phyloP scores from a whole-genome alignment of 1,140 invertebrate species.

The Eciton burchellii region DNA sequence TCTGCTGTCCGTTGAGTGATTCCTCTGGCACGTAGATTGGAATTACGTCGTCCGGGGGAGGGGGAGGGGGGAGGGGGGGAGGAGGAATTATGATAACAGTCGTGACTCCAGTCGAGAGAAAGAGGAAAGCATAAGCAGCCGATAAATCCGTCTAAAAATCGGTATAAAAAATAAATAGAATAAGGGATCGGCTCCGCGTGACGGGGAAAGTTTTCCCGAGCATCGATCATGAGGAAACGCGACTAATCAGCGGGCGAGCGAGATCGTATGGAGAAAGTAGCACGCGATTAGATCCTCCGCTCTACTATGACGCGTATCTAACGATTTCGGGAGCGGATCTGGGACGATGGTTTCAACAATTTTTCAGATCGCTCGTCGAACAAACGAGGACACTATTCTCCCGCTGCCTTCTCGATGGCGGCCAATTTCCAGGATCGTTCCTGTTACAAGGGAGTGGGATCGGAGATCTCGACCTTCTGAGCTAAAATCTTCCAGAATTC shows the following conservation, averaged over 20 bases:
- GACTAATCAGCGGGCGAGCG: slow-evolving; percentile 4
- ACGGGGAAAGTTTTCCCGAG: background rate
- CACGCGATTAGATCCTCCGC: background rate
- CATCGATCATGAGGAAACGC: slow-evolving; percentile 9
- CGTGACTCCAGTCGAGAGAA: background rate
- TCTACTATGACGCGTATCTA: background rate
- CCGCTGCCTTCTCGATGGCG: background rate
- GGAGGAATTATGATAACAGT: slow-evolving; percentile 15
- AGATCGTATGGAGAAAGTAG: slow-evolving; percentile 5
- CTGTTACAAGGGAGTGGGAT: background rate
- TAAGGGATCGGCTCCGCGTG: background rate
- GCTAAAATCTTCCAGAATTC: background rate
- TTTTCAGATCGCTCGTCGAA: slow-evolving; percentile 30
- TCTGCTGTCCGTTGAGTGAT: slow-evolving; percentile 15
- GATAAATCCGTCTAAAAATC: slow-evolving; percentile 17
- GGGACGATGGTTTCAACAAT: slow-evolving; percentile 13
- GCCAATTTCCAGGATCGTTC: slow-evolving; percentile 22
- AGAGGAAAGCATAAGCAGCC: slow-evolving; percentile 21
- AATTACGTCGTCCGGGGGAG: background rate
- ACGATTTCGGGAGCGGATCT: slow-evolving; percentile 12
- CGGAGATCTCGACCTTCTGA: background rate
- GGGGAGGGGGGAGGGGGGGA: too few relatives aligned
- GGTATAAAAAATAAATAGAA: background rate
- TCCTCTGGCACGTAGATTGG: background rate
- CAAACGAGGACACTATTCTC: slow-evolving; percentile 25